Base-by-base conservation (phyloP, 1,140 invertebrate genomes). In the Drosophila lowei region DNA sequence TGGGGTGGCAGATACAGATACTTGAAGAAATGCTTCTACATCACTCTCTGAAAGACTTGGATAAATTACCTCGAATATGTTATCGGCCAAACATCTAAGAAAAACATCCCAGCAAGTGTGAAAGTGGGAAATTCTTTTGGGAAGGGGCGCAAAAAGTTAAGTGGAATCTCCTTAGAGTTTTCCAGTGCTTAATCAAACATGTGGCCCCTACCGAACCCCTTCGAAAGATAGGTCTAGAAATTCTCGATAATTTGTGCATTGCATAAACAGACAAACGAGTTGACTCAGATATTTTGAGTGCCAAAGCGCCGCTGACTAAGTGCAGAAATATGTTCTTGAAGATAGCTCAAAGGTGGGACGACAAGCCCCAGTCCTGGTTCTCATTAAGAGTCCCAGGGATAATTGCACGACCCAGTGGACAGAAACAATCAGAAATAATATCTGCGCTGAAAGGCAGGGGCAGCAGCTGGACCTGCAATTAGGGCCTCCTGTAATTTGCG, bases 381-480 rank as follows among this genome's bases (percentile, higher is more conserved):
- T 72, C 70, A 72, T 72, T 72, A 72, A 13, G 34, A 13, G 34
- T 38, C 34, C 34, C 34, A 41, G 6, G 3, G 53, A 60, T 73
- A 73, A 74, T 73, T 73, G 52, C 70, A 43, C 68, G 41, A 62
- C 49, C 53, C 48, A 13, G 53, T 6, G 21, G 62, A 42, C 18
- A 43, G 43, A 50, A 60, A 60, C 18, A 50, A 60, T 60, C 58
- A 41, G 21, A 16, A 54, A 52, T 55, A 63, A 55, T 38, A 54
- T 72, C 70, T 53, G 60, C 16, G 38, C 63, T 48, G 15, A 23
- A 18, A 55, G 50, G 38, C 9, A 3, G 44, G 67, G 54, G 38
- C 50, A 62, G 71, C 71, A 74, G 71, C 60, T 50, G 71, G 60
- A 38, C 63, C 42, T 73, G 71, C 71, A 74, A 74, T 74, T 74